Evolutionary conservation across 2,888 invertebrate species (phyloP), one percentile per base, ranked within the genome.

Genomic region (Cataglyphis altisquamis): DNA sequence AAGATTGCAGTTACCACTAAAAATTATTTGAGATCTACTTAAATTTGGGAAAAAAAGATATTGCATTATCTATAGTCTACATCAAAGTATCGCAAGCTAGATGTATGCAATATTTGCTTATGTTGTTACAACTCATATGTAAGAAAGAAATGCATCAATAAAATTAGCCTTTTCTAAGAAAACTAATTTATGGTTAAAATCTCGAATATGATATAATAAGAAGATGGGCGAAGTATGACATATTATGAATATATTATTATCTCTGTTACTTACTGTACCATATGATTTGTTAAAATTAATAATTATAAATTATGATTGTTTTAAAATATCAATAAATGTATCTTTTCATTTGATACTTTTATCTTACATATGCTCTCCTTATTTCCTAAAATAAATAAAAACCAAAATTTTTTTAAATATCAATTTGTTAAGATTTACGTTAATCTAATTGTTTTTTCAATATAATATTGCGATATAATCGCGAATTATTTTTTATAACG

Each of bases 271-370:
- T 60, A 87, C 25, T 87, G 70, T 89, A 82, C 12, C 66, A 87
- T 85, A 82, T 83, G 73, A 73, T 88, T 87, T 87, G 73, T 87
- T 88, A 86, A 83, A 83, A 62, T 85, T 87, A 82, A 45, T 84
- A 66, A 82, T 84, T 88, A 87, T 80, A 88, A 88, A 66, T 66
- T 78, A 80, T 84, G 48, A 89, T 91, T 91, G 84, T 87, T 91
- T 89, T 88, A 89, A 78, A 86, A 85, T 86, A 81, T 80, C 75
- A 91, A 90, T 90, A 90, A 92, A 92, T 86, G 67, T 32, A 32
- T 86, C 72, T 89, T 88, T 91, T 91, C 90, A 90, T 91, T 90
- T 87, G 80, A 85, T 86, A 84, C 75, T 64, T 85, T 66, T 72
- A 29, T 75, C 3, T 32, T 36, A 48, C 9, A 64, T 9, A 10